Evolutionary conservation across 2,888 invertebrate species (phyloP), one percentile per base, ranked within the genome.

Genomic region (Leptinotarsa haldemani): DNA sequence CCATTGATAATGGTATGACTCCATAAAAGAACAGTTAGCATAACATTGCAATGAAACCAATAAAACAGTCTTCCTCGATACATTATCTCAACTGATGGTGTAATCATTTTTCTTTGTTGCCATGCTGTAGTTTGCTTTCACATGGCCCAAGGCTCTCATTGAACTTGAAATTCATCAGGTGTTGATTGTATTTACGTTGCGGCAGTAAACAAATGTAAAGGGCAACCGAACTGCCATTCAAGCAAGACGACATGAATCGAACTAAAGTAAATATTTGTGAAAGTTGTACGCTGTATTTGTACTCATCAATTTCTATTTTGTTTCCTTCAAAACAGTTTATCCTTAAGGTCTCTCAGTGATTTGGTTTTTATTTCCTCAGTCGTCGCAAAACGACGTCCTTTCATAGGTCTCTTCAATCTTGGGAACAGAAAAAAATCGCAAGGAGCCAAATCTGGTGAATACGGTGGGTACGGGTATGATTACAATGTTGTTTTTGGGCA

Each of bases 61-160:
- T 61, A 40, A 61, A 61, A 61, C 61, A 15, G 40, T 68, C 56
- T 68, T 68, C 56, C 22, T 46, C 22, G 52, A 68, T n/a, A n/a
- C 56, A 46, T 69, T 72, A 64, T 52, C 46, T 63, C 67, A 72
- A 68, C 56, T 69, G 64, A 72, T 74, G 69, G 48, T 58, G 71
- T 69, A 74, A 74, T 69, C 48, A 74, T 71, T 72, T 69, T 69
- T 69, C 74, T 74, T 74, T 74, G 74, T 74, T 74, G 66, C 66
- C 66, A 66, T 63, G 65, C 58, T 52, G 64, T 71, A 72, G 61
- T 74, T 74, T 66, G 71, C 74, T 74, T 74, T 74, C 74, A 74
- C 74, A 74, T 70, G 30, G 71, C 74, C 66, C 47, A 58, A 69
- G 74, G 71, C 74, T 50, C 15, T 46, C 52, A 52, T 61, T 74